A percentile compares a stretch with the other conserved stretches of the same genome.
phyloP scores from a whole-genome alignment of 23 tunicate species.

The Clavelina lepadiformis region DNA sequence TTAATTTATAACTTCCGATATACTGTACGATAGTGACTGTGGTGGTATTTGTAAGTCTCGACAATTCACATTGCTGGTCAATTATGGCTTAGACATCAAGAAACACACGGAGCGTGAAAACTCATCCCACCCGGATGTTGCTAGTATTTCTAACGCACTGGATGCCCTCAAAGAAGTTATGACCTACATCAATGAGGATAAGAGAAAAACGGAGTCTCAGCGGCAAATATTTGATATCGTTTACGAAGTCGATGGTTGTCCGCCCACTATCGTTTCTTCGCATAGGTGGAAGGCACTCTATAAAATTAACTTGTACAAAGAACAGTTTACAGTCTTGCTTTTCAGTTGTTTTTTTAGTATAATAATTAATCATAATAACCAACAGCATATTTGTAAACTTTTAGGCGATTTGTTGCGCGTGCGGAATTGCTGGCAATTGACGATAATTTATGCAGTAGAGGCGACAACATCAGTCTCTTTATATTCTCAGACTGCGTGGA shows the following conservation, averaged over 20 bases:
- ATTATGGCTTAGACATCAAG: slow-evolving; percentile 52
- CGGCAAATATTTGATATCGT: slow-evolving; percentile 79
- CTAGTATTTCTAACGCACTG: slow-evolving; percentile 40
- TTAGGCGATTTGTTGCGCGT: slow-evolving; percentile 73
- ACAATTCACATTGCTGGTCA: too few relatives aligned
- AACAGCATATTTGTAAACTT: slow-evolving; percentile 3
- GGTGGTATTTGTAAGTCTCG: too few relatives aligned
- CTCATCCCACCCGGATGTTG: slow-evolving; percentile 63
- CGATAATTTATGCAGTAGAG: slow-evolving; percentile 69
- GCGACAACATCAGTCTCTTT: slow-evolving; percentile 60
- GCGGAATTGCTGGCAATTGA: slow-evolving; percentile 75
- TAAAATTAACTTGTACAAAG: too few relatives aligned
- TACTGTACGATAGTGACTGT: too few relatives aligned
- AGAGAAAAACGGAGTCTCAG: slow-evolving; percentile 90
- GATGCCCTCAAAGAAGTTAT: slow-evolving; percentile 79
- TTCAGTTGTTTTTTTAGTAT: too few relatives aligned
- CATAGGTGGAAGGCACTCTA: slow-evolving; percentile 51
- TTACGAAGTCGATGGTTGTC: slow-evolving; percentile 88
- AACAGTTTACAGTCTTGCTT: too few relatives aligned
- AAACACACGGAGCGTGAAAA: slow-evolving; percentile 85
- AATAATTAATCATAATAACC: too few relatives aligned
- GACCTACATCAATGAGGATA: slow-evolving; percentile 89
- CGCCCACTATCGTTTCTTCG: slow-evolving; percentile 90
- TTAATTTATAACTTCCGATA: neutral
- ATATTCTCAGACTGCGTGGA: slow-evolving; percentile 85